Evolutionary conservation across 1,140 invertebrate species (phyloP), one percentile per base, ranked within the genome.

Genomic region (Latrodectus geometricus): DNA sequence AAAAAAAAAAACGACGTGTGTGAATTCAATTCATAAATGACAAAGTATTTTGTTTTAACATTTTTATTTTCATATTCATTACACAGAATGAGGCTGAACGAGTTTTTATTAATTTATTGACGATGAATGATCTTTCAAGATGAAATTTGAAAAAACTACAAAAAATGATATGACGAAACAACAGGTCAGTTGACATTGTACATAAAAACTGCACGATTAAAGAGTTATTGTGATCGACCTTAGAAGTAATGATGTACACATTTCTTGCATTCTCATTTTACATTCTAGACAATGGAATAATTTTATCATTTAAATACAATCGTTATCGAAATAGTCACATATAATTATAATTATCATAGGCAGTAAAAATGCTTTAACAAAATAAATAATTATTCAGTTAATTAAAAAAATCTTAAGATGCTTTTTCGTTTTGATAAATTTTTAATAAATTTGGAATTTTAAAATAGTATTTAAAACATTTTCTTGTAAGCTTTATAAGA

Each of bases 91-190:
- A 86, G 70, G 75, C 66, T 56, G 83, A 86, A 86, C 83, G 77
- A 77, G 83, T 69, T 86, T 84, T 56, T 82, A 69, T 78, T 78
- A 66, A 70, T 86, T 86, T 74, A 77, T 86, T 78, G 83, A 86
- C 75, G 76, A 86, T 86, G 83, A 86, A 86, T 86, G 83, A 77
- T 86, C 76, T 56, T 84, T 74, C 65, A 69, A n/a, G 49, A 65
- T 86, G 83, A 86, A 86, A 86, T 77, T 86, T 86, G 48, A 78
- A 78, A 86, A 73, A 86, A 56, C 83, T 86, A 86, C 83, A 86
- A 86, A 86, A 86, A 73, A 86, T 86, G 83, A 86, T 86, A 86
- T 86, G 83, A 86, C 83, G 75, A 86, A 86, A 78, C 76, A 86
- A 78, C 75, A 86, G 66, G 74, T 50, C 75, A 76, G 73, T 76